These are phyloP conservation scores for Poecilia picta DNA, from an alignment of 2,797 vertebrate genomes.

Conservation along the genomic window DNA sequence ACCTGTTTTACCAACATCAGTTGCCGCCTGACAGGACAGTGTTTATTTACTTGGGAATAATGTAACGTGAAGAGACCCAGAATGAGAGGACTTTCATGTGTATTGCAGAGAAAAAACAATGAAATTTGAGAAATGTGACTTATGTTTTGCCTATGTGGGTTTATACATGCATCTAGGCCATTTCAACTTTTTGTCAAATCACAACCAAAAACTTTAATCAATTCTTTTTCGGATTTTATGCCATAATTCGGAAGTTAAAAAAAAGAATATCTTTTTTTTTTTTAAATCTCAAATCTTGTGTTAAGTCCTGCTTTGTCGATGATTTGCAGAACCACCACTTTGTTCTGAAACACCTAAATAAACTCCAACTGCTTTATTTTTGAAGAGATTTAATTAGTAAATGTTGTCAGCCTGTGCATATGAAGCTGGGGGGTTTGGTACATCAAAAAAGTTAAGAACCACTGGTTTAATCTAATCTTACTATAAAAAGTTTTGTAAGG, in stretches of 20 bases:
- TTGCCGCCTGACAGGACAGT: constrained; percentile 9
- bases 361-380: neutral
- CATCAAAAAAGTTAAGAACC: too few relatives aligned
- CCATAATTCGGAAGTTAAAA: neutral
- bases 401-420: neutral
- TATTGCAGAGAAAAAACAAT: neutral
- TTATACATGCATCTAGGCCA: neutral
- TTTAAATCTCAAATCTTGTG: neutral
- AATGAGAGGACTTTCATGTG: neutral
- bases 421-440: too few relatives aligned
- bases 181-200: neutral
- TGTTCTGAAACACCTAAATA: neutral
- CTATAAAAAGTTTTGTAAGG: neutral
- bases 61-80: neutral
- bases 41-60: neutral
- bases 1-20: constrained; percentile 18
- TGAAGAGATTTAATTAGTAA: neutral
- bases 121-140: neutral
- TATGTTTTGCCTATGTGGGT: neutral
- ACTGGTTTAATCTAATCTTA: neutral
- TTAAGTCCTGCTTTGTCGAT: neutral
- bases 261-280: neutral
- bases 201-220: neutral
- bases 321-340: neutral
- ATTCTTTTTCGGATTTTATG: neutral